These are phyloP conservation scores for Zele albiditarsus DNA, from an alignment of 2,888 invertebrate genomes.

Conservation along the genomic window DNA sequence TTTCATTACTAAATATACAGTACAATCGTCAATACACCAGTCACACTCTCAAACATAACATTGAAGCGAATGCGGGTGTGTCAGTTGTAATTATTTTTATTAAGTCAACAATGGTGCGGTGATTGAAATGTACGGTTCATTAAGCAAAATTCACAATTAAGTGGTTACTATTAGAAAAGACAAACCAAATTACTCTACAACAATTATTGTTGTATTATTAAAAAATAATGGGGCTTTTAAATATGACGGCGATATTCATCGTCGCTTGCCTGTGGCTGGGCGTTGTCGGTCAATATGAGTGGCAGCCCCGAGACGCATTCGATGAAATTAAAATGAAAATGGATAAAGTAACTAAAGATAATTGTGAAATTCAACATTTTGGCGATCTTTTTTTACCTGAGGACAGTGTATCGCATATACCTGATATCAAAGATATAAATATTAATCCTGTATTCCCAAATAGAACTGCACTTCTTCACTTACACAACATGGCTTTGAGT, in stretches of 20 bases:
- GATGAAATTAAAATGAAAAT: slow-evolving; percentile 90
- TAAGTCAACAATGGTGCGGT: slow-evolving; percentile 20
- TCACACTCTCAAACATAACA: not conserved
- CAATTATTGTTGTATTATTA: not conserved
- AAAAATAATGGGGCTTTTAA: slow-evolving; percentile 44
- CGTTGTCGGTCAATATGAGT: slow-evolving; percentile 90
- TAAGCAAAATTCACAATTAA: not conserved
- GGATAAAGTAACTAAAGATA: slow-evolving; percentile 88
- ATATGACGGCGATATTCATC: slow-evolving; percentile 48
- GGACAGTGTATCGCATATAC: slow-evolving; percentile 91
- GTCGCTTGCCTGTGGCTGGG: slow-evolving; percentile 73
- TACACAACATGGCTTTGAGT: slow-evolving; percentile 97
- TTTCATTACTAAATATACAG: not conserved
- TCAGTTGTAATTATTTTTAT: not conserved
- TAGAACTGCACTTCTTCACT: slow-evolving; percentile 91
- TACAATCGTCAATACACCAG: not conserved
- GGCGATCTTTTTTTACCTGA: slow-evolving; percentile 88
- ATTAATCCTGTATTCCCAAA: slow-evolving; percentile 96
- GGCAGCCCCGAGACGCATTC: slow-evolving; percentile 92
- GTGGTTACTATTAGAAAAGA: not conserved
- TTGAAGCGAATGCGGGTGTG: not conserved
- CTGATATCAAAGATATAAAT: slow-evolving; percentile 94
- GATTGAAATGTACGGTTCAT: not conserved
- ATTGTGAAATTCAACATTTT: slow-evolving; percentile 91
- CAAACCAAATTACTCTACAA: not conserved